phyloP scores from a whole-genome alignment of 2,888 invertebrate genomes.

The Pachliopta kotzebuea region DNA sequence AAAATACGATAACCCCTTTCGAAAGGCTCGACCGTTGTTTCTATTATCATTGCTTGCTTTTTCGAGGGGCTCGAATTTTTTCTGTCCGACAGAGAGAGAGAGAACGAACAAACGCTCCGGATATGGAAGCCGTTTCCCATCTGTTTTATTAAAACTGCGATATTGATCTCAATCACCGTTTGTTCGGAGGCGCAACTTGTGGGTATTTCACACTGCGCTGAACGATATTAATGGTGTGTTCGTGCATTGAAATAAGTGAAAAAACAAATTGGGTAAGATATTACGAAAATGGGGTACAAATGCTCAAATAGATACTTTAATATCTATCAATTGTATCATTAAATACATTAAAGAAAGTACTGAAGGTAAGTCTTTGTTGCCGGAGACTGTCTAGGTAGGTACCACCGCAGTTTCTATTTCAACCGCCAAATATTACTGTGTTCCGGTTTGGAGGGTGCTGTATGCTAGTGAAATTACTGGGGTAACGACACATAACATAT shows the following conservation, averaged over 20 bases:
- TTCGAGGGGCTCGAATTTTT: slow-evolving; percentile 63
- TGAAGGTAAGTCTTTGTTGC: no score
- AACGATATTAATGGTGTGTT: slow-evolving; percentile 22
- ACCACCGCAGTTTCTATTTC: no score
- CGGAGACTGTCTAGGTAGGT: no score
- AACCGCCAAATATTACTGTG: no score
- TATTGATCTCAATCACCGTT: slow-evolving; percentile 67
- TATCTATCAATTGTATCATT: no score
- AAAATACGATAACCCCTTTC: slow-evolving; percentile 73
- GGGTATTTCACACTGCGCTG: slow-evolving; percentile 25
- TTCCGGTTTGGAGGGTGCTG: no score
- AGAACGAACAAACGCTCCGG: slow-evolving; percentile 65
- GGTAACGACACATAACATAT: no score
- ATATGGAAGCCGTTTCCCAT: slow-evolving; percentile 69
- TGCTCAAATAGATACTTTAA: no score
- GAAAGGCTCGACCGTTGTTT: slow-evolving; percentile 63
- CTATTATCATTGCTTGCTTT: slow-evolving; percentile 74
- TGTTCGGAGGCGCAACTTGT: slow-evolving; percentile 41
- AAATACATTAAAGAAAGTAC: no score
- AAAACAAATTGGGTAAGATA: not conserved
- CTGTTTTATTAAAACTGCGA: slow-evolving; percentile 77
- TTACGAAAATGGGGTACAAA: not conserved
- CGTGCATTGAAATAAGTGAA: slow-evolving; percentile 8
- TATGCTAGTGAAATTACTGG: no score
- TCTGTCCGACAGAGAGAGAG: slow-evolving; percentile 38